Evolutionary conservation across 2,797 vertebrate genomes (phyloP).

Genomic region (Geotrypetes seraphini): DNA sequence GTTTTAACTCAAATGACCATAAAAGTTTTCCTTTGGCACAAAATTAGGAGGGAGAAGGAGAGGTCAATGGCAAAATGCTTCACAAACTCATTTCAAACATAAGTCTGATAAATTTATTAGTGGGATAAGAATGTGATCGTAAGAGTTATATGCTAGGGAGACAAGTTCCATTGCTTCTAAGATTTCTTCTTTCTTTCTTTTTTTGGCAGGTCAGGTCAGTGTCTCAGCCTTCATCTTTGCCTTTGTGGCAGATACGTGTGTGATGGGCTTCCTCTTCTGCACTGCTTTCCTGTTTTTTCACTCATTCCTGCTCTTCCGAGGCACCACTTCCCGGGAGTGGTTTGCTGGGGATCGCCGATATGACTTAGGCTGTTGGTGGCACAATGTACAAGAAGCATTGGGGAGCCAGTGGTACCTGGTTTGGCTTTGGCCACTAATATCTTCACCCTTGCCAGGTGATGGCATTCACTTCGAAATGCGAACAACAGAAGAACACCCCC

Average conservation of each 20-base stretch:
- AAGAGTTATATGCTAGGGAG: too few species aligned
- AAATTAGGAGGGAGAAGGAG: too few species aligned
- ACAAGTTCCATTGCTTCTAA: too few species aligned
- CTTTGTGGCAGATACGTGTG: conserved; percentile 75
- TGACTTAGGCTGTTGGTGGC: conserved; percentile 51
- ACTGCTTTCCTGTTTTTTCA: conserved; percentile 80
- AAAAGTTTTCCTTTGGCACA: too few species aligned
- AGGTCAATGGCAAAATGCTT: too few species aligned
- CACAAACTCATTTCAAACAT: too few species aligned
- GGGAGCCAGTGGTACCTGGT: conserved; percentile 70
- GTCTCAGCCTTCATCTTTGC: conserved; percentile 61
- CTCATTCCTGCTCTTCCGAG: conserved; percentile 61
- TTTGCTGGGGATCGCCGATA: conserved; percentile 61
- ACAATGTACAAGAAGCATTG: conserved; percentile 60
- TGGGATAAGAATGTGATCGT: too few species aligned
- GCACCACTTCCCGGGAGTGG: conserved; percentile 84
- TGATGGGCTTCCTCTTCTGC: conserved; percentile 74
- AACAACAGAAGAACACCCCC: conserved; percentile 68
- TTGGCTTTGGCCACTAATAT: conserved; percentile 73
- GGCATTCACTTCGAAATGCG: conserved; percentile 66
- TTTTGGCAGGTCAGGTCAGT: conserved; percentile 59
- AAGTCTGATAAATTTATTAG: too few species aligned
- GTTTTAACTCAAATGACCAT: too few species aligned
- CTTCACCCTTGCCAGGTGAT: conserved; percentile 70
- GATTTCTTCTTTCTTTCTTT: background rate